Percentiles rank a stretch among this genome's conserved stretches.
Evolutionary conservation across 2,888 invertebrate species (phyloP).

Genomic region (Aphrophora alni): DNA sequence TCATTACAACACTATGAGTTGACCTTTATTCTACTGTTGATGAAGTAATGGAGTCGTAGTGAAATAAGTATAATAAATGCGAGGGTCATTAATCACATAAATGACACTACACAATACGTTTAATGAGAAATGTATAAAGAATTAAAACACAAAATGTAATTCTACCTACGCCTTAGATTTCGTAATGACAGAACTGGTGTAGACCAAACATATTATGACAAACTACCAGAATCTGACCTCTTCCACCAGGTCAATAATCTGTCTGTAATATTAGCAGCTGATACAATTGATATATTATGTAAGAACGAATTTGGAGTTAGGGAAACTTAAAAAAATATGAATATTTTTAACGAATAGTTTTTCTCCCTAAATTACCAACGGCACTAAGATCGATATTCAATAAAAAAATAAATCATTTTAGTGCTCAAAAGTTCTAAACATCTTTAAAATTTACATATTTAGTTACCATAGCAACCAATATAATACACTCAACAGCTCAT

Average conservation of each 20-base stretch:
- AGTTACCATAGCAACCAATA: too few species aligned
- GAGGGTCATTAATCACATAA: neutral
- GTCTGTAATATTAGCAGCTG: neutral
- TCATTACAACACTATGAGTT: neutral
- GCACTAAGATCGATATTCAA: too few species aligned
- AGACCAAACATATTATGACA: neutral
- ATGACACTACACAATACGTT: neutral
- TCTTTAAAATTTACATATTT: too few species aligned
- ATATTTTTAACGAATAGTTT: too few species aligned
- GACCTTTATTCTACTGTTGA: neutral
- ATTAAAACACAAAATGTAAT: neutral
- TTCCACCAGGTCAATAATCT: neutral
- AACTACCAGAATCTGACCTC: neutral
- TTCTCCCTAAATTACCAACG: too few species aligned
- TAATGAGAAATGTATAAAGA: neutral
- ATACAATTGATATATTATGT: neutral
- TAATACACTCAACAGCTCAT: too few species aligned
- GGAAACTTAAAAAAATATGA: too few species aligned
- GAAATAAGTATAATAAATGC: neutral
- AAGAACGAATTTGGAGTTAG: too few species aligned
- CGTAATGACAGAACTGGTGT: neutral
- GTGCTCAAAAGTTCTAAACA: too few species aligned
- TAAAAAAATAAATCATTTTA: too few species aligned
- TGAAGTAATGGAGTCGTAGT: neutral
- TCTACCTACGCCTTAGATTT: neutral